Base-by-base conservation (phyloP, 2,113 vertebrate species). In the Malurus cyaneus region DNA sequence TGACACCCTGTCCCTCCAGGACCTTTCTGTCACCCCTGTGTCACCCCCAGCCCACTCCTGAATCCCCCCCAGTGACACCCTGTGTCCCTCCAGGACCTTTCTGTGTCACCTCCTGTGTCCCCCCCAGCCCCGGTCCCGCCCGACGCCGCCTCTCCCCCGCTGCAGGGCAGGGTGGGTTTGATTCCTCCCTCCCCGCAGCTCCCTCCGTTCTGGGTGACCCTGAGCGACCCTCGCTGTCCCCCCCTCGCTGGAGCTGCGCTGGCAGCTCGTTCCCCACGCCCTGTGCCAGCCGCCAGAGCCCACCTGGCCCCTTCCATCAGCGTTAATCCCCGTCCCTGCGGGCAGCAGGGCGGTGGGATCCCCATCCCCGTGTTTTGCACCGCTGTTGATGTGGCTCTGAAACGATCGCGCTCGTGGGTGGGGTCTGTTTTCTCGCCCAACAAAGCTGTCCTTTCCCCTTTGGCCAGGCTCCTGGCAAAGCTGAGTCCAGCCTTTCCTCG, bases 401-500 rank as follows among this genome's bases (percentile, higher is more conserved):
- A 19, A 1, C 26, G 2, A 21, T 78, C 67, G 3, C 61, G 36
- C 41, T 65, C 9, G 50, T 92, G 94, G 95, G 95, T 95, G 95
- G 92, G 89, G 92, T 94, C 84, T 73, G 62, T 34, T 21, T 69
- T 74, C 67, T 80, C 80, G 15, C 86, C 88, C 88, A 3, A 12
- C 73, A 69, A 65, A 92, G 88, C 86, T 80, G 39, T 14, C 54
- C 50, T 73, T 61, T 29, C 47, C 70, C 41, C 41, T 5, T 3
- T 1, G 20, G 41, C 49, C 2, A 28, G 62, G 61, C 59, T 67
- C 2, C 13, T 52, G 80, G 73, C 69, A 21, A 7, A 46, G 59
- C 77, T 18, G 76, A 1, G 19, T 47, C 18, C 5, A 7, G 67
- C 54, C 65, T 44, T 60, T 52, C 28, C 0, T 32, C 5, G 29